A percentile compares a stretch with the other conserved stretches of the same genome.
These are phyloP conservation scores for Vombatus ursinus DNA, from an alignment of 2,113 vertebrate species.

Conservation along the genomic window DNA sequence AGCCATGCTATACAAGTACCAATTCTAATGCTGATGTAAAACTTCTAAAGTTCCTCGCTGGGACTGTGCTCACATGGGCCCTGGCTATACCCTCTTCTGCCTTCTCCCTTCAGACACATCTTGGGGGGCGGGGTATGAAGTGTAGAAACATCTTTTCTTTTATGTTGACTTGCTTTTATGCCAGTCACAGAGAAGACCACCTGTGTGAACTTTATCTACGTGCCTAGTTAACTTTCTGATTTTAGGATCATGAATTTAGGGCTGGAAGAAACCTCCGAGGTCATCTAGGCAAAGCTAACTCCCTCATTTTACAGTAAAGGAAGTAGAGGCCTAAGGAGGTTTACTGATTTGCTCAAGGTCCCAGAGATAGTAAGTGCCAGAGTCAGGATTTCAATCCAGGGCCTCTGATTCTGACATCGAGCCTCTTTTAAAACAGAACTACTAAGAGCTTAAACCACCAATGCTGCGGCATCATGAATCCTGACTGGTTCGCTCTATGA, in stretches of 20 bases:
- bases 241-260: neutral
- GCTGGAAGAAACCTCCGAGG: neutral
- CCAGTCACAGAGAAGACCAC: neutral
- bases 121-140: neutral
- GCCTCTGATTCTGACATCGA: neutral
- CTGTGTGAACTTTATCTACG: neutral
- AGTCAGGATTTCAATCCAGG: neutral
- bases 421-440: neutral
- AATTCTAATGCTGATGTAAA: neutral
- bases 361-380: neutral
- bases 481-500: neutral
- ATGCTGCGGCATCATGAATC: neutral
- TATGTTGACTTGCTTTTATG: too few relatives aligned
- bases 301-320: neutral
- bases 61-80: too few relatives aligned
- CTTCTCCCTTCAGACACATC: neutral
- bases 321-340: neutral
- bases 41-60: neutral
- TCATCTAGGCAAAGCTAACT: neutral
- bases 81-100: neutral
- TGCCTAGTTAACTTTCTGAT: neutral
- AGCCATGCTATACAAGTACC: fast-evolving
- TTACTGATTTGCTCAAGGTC: neutral
- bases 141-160: neutral
- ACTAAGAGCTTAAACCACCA: neutral